Evolutionary conservation across 2,113 vertebrate genomes (phyloP).

Genomic region (Ia io): DNA sequence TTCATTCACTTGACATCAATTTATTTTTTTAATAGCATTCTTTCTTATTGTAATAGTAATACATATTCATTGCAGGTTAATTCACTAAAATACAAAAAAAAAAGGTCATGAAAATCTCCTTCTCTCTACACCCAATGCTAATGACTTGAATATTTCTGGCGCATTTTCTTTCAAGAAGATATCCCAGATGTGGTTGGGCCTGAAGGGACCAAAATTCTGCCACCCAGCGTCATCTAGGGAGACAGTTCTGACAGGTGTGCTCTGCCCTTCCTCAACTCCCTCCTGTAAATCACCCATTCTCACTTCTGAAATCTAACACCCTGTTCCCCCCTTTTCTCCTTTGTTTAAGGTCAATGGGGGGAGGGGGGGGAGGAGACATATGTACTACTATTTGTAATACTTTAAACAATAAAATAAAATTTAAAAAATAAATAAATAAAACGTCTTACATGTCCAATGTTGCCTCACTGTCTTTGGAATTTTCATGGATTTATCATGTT

Average conservation of each 20-base stretch:
- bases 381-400: no score
- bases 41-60: conserved; percentile 7
- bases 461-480: not conserved
- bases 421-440: no score
- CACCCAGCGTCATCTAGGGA: not conserved
- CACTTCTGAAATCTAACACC: not conserved
- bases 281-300: not conserved
- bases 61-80: not conserved
- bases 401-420: no score
- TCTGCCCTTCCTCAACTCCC: not conserved
- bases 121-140: not conserved
- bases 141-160: not conserved
- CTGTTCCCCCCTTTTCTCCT: not conserved
- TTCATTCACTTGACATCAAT: not conserved
- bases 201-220: not conserved
- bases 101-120: not conserved
- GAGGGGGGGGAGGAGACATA: no score
- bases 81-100: not conserved
- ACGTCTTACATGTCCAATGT: no score
- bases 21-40: not conserved
- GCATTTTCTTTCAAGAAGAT: not conserved
- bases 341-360: not conserved
- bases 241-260: not conserved
- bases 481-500: not conserved
- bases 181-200: not conserved